Percentiles rank a stretch among this genome's conserved stretches.
Evolutionary conservation across 2,888 invertebrate genomes (phyloP).

Genomic region (Eubasilissa splendida): DNA sequence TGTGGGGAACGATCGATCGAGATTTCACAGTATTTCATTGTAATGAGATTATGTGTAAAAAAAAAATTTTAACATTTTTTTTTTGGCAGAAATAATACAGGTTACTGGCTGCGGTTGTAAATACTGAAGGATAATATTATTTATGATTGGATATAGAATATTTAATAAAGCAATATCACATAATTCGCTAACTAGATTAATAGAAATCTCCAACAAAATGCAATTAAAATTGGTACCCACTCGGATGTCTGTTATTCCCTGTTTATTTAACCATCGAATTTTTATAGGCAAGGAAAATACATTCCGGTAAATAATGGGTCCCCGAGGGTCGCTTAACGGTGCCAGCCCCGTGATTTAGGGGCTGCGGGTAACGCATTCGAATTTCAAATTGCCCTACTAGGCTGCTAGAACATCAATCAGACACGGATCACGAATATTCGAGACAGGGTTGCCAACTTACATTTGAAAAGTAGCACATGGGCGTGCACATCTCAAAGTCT

Average conservation of each 20-base stretch:
- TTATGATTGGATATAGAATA: not conserved
- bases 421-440: conserved; percentile 19
- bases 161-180: conserved; percentile 4
- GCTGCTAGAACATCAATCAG: conserved; percentile 17
- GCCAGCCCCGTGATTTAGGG: conserved; percentile 48
- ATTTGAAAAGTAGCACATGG: not conserved
- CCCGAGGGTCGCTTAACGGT: conserved; percentile 51
- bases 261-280: conserved; percentile 57
- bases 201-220: not conserved
- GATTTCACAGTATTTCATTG: no score
- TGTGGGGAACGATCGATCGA: no score
- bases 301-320: conserved; percentile 54
- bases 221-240: conserved; percentile 27
- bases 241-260: conserved; percentile 23
- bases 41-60: no score
- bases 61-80: no score
- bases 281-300: conserved; percentile 50
- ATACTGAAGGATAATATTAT: no score
- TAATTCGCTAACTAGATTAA: conserved; percentile 16
- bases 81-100: no score
- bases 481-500: no score
- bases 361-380: conserved; percentile 41
- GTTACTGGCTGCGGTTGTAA: no score
- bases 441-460: not conserved
- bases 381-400: conserved; percentile 48